Evolutionary conservation across 30 jellyfish, hydroid and myxozoan genomes (phyloP).

Genomic region (Cassiopea xamachana): DNA sequence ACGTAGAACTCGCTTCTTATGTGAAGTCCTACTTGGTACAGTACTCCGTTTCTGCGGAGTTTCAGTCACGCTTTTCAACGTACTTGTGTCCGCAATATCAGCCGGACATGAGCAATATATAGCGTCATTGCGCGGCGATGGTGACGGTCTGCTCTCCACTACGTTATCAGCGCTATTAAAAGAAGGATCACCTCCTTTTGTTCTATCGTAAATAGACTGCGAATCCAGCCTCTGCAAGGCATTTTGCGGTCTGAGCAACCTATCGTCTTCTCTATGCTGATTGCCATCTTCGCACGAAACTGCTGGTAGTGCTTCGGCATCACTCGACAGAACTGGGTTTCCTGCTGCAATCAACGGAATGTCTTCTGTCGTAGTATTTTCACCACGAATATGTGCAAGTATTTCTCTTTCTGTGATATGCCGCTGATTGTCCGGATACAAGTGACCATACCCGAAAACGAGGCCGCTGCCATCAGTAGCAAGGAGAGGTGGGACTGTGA

Average conservation of each 20-base stretch:
- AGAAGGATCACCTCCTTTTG: constrained; percentile 23
- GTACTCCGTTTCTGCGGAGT: constrained; percentile 65
- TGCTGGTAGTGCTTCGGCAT: constrained; percentile 13
- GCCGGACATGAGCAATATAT: constrained; percentile 77
- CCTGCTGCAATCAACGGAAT: constrained; percentile 65
- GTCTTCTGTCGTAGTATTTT: constrained; percentile 26
- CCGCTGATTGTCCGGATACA: constrained; percentile 71
- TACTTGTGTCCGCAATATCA: constrained; percentile 58
- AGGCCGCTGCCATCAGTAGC: constrained; percentile 77
- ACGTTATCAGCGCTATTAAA: constrained; percentile 6
- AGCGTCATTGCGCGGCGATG: constrained; percentile 64
- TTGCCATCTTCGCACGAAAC: background rate
- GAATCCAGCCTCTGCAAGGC: constrained; percentile 29
- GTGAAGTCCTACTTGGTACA: constrained; percentile 40
- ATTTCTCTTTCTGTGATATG: constrained; percentile 59
- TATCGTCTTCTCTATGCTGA: constrained; percentile 21
- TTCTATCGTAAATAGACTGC: constrained; percentile 34
- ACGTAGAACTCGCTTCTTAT: constrained; percentile 66
- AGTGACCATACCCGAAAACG: constrained; percentile 66
- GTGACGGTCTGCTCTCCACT: background rate
- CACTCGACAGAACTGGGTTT: constrained; percentile 1
- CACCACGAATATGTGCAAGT: constrained; percentile 75
- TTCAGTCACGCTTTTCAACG: constrained; percentile 30
- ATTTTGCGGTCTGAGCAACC: constrained; percentile 2
- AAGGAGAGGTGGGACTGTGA: constrained; percentile 64